Conservation (phyloP, 2,888 invertebrate genomes). For the Seira musarum region DNA sequence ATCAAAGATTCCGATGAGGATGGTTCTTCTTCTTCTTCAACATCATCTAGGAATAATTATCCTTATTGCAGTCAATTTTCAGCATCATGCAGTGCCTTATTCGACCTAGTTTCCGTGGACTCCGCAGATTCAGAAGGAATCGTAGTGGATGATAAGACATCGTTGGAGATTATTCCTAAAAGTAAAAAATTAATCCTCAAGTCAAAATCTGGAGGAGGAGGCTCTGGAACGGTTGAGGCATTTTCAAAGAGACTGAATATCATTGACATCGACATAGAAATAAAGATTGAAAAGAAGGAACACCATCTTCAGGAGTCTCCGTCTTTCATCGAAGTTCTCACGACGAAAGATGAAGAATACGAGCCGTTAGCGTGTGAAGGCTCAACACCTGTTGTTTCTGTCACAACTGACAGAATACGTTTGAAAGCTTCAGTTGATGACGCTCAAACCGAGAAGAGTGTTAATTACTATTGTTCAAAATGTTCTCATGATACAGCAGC, state of each 20-base stretch:
- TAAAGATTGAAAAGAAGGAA: conserved; percentile 54
- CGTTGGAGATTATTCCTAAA: conserved; percentile 49
- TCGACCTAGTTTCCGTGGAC: conserved; percentile 53
- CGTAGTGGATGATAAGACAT: conserved; percentile 22
- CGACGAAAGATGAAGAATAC: conserved; percentile 29
- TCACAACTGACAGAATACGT: conserved; percentile 45
- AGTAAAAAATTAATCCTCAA: conserved; percentile 44
- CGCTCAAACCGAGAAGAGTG: conserved; percentile 35
- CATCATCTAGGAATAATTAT: not conserved
- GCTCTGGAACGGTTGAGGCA: conserved; percentile 21
- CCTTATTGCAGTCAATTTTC: conserved; percentile 56
- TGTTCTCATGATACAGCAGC: conserved; percentile 49
- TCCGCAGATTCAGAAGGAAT: conserved; percentile 33
- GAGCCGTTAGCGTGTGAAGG: conserved; percentile 41
- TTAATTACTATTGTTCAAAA: conserved; percentile 52
- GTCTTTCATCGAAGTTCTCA: conserved; percentile 28
- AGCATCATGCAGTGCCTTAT: conserved; percentile 61
- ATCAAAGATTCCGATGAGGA: conserved; percentile 50
- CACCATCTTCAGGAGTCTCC: conserved; percentile 39
- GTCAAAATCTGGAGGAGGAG: conserved; percentile 20
- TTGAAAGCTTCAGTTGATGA: conserved; percentile 42
- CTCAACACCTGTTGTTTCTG: conserved; percentile 38
- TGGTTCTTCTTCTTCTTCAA: conserved; percentile 24
- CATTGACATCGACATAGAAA: conserved; percentile 61
- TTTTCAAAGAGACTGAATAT: conserved; percentile 53